phyloP scores from a whole-genome alignment of 2,797 vertebrate genomes.

The Caiman crocodilus region DNA sequence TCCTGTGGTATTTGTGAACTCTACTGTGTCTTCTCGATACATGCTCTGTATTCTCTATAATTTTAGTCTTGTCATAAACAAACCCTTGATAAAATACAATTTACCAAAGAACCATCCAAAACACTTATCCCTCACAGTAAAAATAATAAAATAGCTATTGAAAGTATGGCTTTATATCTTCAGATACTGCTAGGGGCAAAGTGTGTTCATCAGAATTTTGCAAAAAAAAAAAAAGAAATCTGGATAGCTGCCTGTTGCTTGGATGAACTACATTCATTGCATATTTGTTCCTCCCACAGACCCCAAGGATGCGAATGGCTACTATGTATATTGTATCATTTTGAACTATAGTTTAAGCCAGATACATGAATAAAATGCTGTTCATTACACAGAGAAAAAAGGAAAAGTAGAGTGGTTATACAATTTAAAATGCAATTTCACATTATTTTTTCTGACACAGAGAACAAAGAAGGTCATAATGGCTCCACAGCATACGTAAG shows the following conservation, averaged over 20 bases:
- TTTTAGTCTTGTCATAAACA: conserved; percentile 26
- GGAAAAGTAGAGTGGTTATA: conserved; percentile 55
- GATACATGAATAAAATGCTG: conserved; percentile 70
- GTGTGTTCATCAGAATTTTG: conserved; percentile 61
- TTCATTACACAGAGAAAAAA: conserved; percentile 53
- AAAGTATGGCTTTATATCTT: conserved; percentile 59
- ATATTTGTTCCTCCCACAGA: conserved; percentile 69
- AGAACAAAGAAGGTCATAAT: conserved; percentile 20
- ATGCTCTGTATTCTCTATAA: conserved; percentile 23
- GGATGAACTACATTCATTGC: conserved; percentile 58
- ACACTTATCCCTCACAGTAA: conserved; percentile 28
- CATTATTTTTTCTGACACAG: conserved; percentile 40
- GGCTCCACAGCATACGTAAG: not conserved
- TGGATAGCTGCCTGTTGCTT: conserved; percentile 74
- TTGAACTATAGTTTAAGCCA: conserved; percentile 57
- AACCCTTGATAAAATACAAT: conserved; percentile 39
- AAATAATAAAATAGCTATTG: conserved; percentile 66
- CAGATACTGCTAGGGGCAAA: conserved; percentile 64
- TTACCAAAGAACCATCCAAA: conserved; percentile 23
- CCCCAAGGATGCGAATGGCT: conserved; percentile 62
- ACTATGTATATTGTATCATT: conserved; percentile 62
- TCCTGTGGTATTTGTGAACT: not conserved
- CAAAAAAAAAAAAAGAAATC: conserved; percentile 29
- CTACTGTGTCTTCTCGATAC: conserved; percentile 6
- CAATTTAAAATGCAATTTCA: conserved; percentile 42